Evolutionary conservation across 1,140 invertebrate genomes (phyloP).

Genomic region (Pogonomyrmex californicus): DNA sequence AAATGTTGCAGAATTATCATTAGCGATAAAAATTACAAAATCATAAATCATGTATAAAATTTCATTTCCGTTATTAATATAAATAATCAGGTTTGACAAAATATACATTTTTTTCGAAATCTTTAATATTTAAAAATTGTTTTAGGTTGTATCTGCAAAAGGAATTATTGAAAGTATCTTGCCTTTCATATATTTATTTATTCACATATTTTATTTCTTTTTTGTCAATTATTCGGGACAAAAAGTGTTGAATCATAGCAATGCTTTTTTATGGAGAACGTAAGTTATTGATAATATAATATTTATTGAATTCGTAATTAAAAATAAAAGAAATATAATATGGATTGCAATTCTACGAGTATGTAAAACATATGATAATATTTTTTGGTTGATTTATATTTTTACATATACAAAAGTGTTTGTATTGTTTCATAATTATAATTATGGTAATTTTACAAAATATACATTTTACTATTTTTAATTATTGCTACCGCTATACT

Average conservation of each 20-base stretch:
- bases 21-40: neutral
- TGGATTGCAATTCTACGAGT: too few relatives aligned
- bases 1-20: neutral
- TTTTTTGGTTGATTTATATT: neutral
- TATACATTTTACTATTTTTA: too few relatives aligned
- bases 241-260: conserved; percentile 40
- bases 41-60: too few relatives aligned
- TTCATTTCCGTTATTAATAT: neutral
- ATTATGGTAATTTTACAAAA: too few relatives aligned
- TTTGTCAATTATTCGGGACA: conserved; percentile 35
- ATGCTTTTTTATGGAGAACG: conserved; percentile 18
- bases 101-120: neutral
- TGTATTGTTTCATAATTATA: too few relatives aligned
- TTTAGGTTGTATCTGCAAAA: conserved; percentile 28
- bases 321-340: too few relatives aligned
- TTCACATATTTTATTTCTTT: conserved; percentile 43
- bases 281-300: neutral
- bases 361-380: too few relatives aligned
- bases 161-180: neutral
- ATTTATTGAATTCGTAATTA: neutral
- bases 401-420: too few relatives aligned
- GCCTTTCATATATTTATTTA: neutral
- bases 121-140: neutral
- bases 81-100: neutral
- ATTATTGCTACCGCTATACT: too few relatives aligned